Conservation (phyloP, 2,113 vertebrate genomes). For the Pongo pygmaeus region DNA sequence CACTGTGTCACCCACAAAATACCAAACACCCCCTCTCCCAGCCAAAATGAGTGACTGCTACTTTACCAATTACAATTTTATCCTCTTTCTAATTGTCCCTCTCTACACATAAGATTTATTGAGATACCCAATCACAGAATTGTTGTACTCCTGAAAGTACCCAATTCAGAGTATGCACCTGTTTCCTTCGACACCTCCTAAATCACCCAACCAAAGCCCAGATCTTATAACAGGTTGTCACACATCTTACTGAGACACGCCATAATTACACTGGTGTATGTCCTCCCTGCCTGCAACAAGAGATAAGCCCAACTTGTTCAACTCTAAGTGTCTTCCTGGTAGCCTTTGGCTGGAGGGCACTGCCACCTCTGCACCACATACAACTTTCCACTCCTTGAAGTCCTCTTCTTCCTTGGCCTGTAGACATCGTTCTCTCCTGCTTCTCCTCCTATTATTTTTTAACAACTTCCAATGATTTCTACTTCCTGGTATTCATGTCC, state of each 20-base stretch:
- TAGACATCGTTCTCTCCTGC: neutral
- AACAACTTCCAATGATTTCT: neutral
- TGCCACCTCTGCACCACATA: neutral
- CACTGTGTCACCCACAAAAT: neutral
- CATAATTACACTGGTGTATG: neutral
- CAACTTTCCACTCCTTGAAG: neutral
- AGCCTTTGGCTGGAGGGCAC: neutral
- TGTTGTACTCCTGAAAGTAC: neutral
- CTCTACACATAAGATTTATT: neutral
- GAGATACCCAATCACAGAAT: neutral
- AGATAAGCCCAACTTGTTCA: neutral
- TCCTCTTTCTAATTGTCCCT: neutral
- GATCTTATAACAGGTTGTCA: neutral
- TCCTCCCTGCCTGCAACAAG: neutral
- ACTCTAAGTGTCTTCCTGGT: neutral
- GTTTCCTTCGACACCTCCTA: neutral
- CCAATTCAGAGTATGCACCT: neutral
- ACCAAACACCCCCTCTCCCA: neutral
- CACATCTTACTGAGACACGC: neutral
- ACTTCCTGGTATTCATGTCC: neutral
- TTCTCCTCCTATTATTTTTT: neutral
- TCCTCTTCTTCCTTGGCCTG: neutral
- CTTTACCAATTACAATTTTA: neutral
- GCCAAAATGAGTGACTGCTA: neutral
- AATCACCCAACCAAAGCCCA: neutral